Evolutionary conservation across 1,140 invertebrate species (phyloP).

Genomic region (Brachionus angularis): DNA sequence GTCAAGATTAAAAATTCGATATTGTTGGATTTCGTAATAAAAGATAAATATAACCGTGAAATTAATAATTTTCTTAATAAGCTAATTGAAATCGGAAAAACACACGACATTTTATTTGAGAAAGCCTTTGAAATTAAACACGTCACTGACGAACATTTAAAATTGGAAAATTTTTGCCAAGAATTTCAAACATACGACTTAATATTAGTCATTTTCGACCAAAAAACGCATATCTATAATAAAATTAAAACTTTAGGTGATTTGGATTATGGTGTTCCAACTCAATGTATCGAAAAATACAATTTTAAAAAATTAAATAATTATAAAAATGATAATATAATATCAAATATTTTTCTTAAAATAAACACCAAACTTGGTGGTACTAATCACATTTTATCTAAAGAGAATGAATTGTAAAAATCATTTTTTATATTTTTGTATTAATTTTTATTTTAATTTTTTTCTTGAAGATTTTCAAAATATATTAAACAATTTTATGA

Average conservation of each 20-base stretch:
- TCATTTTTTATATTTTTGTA: background rate
- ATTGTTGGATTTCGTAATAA: slow-evolving; percentile 88
- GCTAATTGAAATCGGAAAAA: background rate
- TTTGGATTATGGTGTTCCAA: background rate
- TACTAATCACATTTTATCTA: background rate
- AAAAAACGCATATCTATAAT: slow-evolving; percentile 88
- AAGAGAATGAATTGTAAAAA: background rate
- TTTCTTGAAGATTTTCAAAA: background rate
- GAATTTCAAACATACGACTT: too few species aligned
- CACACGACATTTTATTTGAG: background rate
- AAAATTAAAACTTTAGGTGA: slow-evolving; percentile 86
- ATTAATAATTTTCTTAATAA: background rate
- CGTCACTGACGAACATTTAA: background rate
- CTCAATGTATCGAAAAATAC: background rate
- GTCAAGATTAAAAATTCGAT: slow-evolving; percentile 99
- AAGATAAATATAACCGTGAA: background rate
- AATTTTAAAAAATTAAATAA: background rate
- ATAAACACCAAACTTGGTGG: slow-evolving; percentile 8
- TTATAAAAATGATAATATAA: background rate
- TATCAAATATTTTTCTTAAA: slow-evolving; percentile 23
- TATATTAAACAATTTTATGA: slow-evolving; percentile 8
- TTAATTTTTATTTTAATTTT: background rate
- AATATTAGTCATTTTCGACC: background rate
- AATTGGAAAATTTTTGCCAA: too few species aligned
- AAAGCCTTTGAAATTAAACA: background rate